Conservation (phyloP, 30 jellyfish, hydroid and myxozoan species). For the Mastigias papua region DNA sequence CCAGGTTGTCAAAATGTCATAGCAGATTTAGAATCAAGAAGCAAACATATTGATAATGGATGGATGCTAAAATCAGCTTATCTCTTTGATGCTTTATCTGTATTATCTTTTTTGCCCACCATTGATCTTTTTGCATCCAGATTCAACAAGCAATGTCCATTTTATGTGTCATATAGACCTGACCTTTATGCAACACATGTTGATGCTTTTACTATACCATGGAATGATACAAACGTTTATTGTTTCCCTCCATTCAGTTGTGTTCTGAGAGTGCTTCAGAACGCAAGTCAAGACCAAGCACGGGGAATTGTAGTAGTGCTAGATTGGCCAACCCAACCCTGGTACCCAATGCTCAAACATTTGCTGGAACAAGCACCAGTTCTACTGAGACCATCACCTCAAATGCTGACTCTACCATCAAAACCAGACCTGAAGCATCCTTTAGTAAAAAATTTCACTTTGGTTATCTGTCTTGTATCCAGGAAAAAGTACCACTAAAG, state of each 20-base stretch:
- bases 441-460: background rate
- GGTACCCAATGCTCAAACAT: constrained; percentile 41
- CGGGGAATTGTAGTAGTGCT: constrained; percentile 65
- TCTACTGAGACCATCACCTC: background rate
- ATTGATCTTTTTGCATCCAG: constrained; percentile 61
- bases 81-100: constrained; percentile 5
- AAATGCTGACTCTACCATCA: background rate
- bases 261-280: background rate
- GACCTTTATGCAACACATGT: constrained; percentile 33
- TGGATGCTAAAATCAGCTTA: constrained; percentile 39
- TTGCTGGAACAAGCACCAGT: constrained; percentile 18
- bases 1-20: constrained; percentile 36
- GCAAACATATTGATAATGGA: constrained; percentile 9
- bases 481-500: background rate
- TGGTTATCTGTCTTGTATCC: constrained; percentile 27
- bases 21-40: constrained; percentile 49
- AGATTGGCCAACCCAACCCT: constrained; percentile 73
- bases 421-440: constrained; percentile 37
- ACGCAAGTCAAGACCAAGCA: constrained; percentile 25
- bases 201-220: constrained; percentile 35
- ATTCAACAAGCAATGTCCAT: constrained; percentile 1
- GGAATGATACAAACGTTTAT: constrained; percentile 11
- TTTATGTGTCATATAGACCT: constrained; percentile 22
- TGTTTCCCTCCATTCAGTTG: constrained; percentile 64
- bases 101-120: background rate